Conservation (phyloP, 2,113 vertebrate genomes). For the Ornithorhynchus anatinus region DNA sequence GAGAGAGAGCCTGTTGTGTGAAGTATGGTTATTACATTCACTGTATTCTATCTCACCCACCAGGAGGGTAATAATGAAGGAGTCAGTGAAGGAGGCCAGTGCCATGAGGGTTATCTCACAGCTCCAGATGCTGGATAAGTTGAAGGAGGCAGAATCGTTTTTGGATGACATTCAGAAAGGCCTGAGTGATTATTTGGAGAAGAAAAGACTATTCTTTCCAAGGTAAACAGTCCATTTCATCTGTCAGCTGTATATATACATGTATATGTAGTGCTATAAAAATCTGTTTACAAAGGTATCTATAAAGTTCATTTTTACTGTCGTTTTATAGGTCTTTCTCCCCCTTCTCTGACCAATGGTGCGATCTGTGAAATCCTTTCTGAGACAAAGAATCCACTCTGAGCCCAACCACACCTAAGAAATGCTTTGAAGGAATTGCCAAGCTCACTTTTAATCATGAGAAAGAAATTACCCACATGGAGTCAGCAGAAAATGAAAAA, state of each 20-base stretch:
- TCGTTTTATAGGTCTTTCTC: conserved; percentile 50
- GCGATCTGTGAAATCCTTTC: conserved; percentile 59
- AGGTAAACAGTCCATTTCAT: conserved; percentile 78
- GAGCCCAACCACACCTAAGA: conserved; percentile 63
- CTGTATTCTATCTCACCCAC: conserved; percentile 82
- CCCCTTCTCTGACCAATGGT: conserved; percentile 26
- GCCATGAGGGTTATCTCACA: conserved; percentile 76
- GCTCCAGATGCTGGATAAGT: conserved; percentile 82
- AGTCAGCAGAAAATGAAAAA: conserved; percentile 81
- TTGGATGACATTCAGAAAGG: conserved; percentile 81
- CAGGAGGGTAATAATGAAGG: conserved; percentile 84
- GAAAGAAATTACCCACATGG: conserved; percentile 76
- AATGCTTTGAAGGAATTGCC: conserved; percentile 76
- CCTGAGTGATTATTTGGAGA: conserved; percentile 70
- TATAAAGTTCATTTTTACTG: conserved; percentile 52
- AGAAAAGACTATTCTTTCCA: conserved; percentile 76
- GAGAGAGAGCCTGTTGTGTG: conserved; percentile 79
- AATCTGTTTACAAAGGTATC: conserved; percentile 60
- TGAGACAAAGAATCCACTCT: conserved; percentile 69
- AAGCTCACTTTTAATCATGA: conserved; percentile 76
- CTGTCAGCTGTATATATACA: conserved; percentile 44
- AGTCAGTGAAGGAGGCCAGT: conserved; percentile 75
- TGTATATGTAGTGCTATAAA: no score
- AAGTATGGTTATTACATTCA: conserved; percentile 81
- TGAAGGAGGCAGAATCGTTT: conserved; percentile 72